Percentiles rank a stretch among this genome's conserved stretches.
These are phyloP conservation scores for Syngnathus rostellatus DNA, from an alignment of 2,797 vertebrate genomes.

Conservation along the genomic window DNA sequence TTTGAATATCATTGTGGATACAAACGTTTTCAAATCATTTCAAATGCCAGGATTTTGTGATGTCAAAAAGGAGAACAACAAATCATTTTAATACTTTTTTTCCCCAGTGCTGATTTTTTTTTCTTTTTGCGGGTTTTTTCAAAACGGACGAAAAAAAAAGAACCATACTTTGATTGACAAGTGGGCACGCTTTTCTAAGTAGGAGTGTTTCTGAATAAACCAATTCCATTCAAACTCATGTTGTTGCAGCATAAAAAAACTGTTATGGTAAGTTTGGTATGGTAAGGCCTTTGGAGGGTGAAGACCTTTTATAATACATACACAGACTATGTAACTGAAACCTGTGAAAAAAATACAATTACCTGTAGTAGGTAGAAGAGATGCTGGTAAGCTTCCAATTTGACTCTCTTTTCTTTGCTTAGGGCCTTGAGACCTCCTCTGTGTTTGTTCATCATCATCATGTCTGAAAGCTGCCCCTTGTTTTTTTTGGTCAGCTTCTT, in stretches of 20 bases:
- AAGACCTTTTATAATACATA: neutral
- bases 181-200: too few relatives aligned
- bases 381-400: slow-evolving; percentile 91
- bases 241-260: neutral
- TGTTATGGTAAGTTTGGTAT: neutral
- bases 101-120: neutral
- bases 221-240: neutral
- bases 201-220: neutral
- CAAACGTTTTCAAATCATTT: neutral
- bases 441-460: slow-evolving; percentile 98
- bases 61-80: neutral
- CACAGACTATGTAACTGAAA: neutral
- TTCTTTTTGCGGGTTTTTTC: too few relatives aligned
- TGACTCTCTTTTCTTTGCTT: slow-evolving; percentile 93
- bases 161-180: too few relatives aligned
- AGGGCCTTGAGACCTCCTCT: slow-evolving; percentile 91
- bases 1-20: neutral
- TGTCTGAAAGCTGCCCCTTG: slow-evolving; percentile 89
- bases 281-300: neutral
- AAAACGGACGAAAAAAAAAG: too few relatives aligned
- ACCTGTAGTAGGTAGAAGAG: slow-evolving; percentile 94
- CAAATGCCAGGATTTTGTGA: neutral
- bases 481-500: slow-evolving; percentile 98
- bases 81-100: neutral
- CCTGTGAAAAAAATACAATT: neutral